A percentile compares a stretch with the other conserved stretches of the same genome.
Evolutionary conservation across 2,113 vertebrate species (phyloP).

Genomic region (Morone saxatilis): DNA sequence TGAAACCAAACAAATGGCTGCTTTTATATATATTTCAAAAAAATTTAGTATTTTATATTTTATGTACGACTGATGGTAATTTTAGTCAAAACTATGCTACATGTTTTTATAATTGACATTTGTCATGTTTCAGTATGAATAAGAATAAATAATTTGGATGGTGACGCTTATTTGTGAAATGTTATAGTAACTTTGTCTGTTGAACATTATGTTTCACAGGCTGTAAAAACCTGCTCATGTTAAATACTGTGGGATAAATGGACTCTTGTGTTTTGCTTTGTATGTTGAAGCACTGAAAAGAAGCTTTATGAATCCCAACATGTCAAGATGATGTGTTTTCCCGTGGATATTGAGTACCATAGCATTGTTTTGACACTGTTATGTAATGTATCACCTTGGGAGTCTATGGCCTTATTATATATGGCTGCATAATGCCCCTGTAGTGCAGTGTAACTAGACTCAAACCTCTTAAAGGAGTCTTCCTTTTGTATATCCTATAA

Average conservation of each 20-base stretch:
- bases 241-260: background rate
- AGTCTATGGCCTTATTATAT: background rate
- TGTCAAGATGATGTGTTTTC: background rate
- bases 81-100: constrained; percentile 31
- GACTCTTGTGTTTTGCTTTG: background rate
- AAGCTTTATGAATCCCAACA: background rate
- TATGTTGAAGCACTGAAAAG: background rate
- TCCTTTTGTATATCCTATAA: background rate
- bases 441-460: background rate
- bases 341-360: background rate
- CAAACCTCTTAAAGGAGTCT: background rate
- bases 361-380: background rate
- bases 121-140: constrained; percentile 8
- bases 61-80: constrained; percentile 51
- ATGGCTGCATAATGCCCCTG: background rate
- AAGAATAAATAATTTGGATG: constrained; percentile 70
- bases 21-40: constrained; percentile 51
- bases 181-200: constrained; percentile 12
- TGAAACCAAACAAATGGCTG: constrained; percentile 12
- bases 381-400: background rate
- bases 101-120: constrained; percentile 52
- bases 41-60: constrained; percentile 58
- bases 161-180: constrained; percentile 23
- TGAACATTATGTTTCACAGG: background rate
- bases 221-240: background rate